Evolutionary conservation across 1,140 invertebrate genomes (phyloP).

Genomic region (Cotesia glomerata): DNA sequence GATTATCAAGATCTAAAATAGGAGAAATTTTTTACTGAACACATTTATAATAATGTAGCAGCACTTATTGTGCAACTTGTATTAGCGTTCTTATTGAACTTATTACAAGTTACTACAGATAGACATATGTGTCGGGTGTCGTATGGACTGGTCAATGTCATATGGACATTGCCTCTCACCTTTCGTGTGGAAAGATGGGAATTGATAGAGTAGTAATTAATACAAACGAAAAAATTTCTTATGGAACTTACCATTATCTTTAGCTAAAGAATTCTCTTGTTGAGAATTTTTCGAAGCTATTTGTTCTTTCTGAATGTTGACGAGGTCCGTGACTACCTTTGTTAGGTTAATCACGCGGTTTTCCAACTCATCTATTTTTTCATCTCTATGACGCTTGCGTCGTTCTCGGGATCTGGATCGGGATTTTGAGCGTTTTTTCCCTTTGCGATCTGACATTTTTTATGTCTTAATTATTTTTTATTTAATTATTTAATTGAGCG

Average conservation of each 20-base stretch:
- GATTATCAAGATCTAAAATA: too few species aligned
- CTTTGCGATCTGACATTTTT: background rate
- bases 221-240: background rate
- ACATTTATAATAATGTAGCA: background rate
- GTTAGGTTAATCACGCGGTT: background rate
- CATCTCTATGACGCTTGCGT: too few species aligned
- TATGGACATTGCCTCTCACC: conserved; percentile 11
- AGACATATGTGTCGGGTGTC: conserved; percentile 17
- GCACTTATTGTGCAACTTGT: conserved; percentile 4
- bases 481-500: background rate
- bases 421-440: background rate
- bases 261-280: background rate
- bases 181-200: conserved; percentile 21
- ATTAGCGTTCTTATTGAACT: background rate
- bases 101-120: background rate
- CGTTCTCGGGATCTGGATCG: too few species aligned
- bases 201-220: background rate
- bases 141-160: background rate
- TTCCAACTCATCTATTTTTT: too few species aligned
- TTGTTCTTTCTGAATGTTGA: background rate
- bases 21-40: too few species aligned
- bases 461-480: background rate
- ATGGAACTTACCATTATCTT: background rate
- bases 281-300: background rate
- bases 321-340: background rate